phyloP scores from a whole-genome alignment of 2,113 vertebrate genomes.

The Callospermophilus lateralis region DNA sequence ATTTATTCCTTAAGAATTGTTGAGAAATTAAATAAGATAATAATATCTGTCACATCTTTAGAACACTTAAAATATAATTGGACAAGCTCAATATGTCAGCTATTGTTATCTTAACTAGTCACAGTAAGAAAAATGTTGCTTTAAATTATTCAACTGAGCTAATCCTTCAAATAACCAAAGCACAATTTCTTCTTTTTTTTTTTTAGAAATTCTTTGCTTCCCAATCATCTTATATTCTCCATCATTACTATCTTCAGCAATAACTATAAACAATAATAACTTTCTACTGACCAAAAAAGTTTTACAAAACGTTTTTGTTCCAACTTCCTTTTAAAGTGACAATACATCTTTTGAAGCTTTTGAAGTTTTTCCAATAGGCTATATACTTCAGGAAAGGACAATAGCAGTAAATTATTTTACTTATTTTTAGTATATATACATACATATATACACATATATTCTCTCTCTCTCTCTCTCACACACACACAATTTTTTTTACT shows the following conservation, averaged over 20 bases:
- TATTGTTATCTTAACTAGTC: neutral
- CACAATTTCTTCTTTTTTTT: neutral
- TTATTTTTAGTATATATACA: no score
- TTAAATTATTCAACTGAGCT: conserved; percentile 35
- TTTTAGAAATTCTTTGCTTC: conserved; percentile 25
- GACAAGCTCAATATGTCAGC: neutral
- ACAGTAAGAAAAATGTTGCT: neutral
- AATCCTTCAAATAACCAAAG: neutral
- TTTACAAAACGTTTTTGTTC: neutral
- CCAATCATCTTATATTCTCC: neutral
- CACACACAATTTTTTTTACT: no score
- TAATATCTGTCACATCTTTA: neutral
- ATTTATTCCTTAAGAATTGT: neutral
- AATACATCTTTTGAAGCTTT: conserved; percentile 15
- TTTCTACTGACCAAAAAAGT: neutral
- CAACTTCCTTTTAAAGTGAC: neutral
- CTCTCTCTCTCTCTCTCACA: no score
- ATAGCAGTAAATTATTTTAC: neutral
- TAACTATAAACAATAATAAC: neutral
- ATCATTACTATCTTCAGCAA: neutral
- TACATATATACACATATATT: no score
- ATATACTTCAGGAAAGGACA: neutral
- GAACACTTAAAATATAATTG: conserved; percentile 26
- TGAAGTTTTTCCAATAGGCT: neutral
- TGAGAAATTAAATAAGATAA: neutral